A percentile compares a stretch with the other conserved stretches of the same genome.
phyloP scores from a whole-genome alignment of 2,113 vertebrate genomes.

The Tragelaphus imberbis region DNA sequence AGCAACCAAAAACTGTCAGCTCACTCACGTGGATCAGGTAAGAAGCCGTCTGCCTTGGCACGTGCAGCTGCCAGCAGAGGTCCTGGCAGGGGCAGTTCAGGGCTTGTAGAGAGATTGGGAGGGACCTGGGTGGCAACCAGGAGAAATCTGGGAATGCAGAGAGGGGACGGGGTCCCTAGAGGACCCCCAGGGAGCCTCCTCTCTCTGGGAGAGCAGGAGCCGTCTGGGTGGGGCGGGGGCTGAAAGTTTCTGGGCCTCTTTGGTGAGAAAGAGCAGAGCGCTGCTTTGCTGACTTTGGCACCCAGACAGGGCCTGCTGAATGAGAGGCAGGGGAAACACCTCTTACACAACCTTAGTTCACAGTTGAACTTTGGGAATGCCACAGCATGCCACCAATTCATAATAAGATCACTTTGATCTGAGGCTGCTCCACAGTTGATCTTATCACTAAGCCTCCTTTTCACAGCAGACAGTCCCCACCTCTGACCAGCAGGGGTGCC shows the following conservation, averaged over 20 bases:
- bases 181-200: background rate
- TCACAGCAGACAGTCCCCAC: background rate
- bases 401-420: background rate
- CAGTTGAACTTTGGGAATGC: background rate
- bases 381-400: background rate
- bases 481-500: background rate
- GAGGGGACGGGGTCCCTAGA: background rate
- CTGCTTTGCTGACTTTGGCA: background rate
- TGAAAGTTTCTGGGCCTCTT: background rate
- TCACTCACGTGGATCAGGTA: background rate
- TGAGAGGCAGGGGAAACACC: background rate
- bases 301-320: background rate
- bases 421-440: background rate
- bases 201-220: background rate
- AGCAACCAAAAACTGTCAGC: background rate
- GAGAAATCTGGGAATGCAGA: background rate
- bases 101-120: background rate
- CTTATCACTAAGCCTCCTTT: background rate
- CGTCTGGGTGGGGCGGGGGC: background rate
- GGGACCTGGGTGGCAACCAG: background rate
- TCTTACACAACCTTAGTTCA: background rate
- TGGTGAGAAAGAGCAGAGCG: background rate
- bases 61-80: background rate
- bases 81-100: background rate
- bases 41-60: background rate